phyloP scores from a whole-genome alignment of 1,140 invertebrate species.

The Eumeta japonica region DNA sequence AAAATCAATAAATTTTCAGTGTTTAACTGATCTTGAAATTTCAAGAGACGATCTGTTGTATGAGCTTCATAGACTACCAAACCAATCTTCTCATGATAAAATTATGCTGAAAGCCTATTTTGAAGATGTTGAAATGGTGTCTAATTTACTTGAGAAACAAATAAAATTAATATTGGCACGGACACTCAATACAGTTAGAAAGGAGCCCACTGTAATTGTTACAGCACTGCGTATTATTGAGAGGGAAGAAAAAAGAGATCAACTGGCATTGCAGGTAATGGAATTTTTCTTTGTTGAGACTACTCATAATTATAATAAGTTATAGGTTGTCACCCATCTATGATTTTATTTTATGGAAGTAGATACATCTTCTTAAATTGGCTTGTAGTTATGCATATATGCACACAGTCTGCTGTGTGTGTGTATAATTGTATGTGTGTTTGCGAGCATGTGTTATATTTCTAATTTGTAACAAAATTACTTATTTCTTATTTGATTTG shows the following conservation, averaged over 20 bases:
- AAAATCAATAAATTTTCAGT: slow-evolving; percentile 58
- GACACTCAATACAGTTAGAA: slow-evolving; percentile 89
- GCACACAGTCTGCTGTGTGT: too few species aligned
- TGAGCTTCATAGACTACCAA: slow-evolving; percentile 91
- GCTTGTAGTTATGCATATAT: too few species aligned
- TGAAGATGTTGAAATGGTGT: slow-evolving; percentile 89
- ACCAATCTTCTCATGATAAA: slow-evolving; percentile 87
- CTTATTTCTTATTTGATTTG: too few species aligned
- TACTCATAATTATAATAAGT: background rate
- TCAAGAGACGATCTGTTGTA: slow-evolving; percentile 93
- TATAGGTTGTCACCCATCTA: background rate
- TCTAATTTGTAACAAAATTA: too few species aligned
- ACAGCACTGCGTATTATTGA: slow-evolving; percentile 95
- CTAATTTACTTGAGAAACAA: slow-evolving; percentile 87
- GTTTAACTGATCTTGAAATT: slow-evolving; percentile 92
- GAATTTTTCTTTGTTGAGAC: slow-evolving; percentile 4
- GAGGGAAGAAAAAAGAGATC: slow-evolving; percentile 90
- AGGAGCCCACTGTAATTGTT: slow-evolving; percentile 94
- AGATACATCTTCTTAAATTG: too few species aligned
- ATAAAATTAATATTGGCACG: slow-evolving; percentile 85
- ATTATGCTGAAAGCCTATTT: slow-evolving; percentile 93
- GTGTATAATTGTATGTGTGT: too few species aligned
- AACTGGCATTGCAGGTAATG: slow-evolving; percentile 69
- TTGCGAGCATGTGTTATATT: too few species aligned
- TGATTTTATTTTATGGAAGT: too few species aligned